phyloP scores from a whole-genome alignment of 2,797 vertebrate genomes.

The Coluber constrictor region DNA sequence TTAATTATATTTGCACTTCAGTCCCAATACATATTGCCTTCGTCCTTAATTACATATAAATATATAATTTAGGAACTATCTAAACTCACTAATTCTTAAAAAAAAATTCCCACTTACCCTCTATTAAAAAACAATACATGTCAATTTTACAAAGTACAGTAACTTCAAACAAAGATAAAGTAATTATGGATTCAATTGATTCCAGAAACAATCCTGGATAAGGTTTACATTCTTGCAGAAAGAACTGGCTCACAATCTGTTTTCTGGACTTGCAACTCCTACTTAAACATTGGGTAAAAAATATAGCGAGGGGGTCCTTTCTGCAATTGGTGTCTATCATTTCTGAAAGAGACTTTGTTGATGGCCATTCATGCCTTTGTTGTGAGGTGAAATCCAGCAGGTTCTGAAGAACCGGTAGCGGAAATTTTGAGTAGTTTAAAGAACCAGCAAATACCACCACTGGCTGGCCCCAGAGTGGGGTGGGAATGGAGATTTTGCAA shows the following conservation, averaged over 20 bases:
- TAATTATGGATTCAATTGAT: neutral
- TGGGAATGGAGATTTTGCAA: too few relatives aligned
- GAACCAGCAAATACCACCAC: too few relatives aligned
- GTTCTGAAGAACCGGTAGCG: too few relatives aligned
- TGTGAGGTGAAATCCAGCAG: neutral
- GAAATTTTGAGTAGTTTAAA: too few relatives aligned
- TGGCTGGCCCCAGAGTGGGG: too few relatives aligned
- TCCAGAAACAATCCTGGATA: neutral
- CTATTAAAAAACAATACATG: neutral
- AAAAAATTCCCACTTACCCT: neutral
- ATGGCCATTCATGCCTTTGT: neutral
- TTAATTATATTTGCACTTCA: neutral
- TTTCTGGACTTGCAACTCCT: neutral
- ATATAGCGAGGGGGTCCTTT: neutral
- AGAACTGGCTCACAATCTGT: neutral
- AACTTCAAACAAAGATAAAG: neutral
- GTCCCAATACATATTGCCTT: neutral
- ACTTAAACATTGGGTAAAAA: neutral
- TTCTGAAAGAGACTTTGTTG: neutral
- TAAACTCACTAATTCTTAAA: neutral
- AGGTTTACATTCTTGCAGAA: neutral
- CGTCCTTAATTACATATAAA: neutral
- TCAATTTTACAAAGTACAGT: neutral
- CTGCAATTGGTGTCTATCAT: neutral
- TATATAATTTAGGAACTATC: neutral